Evolutionary conservation across 2,888 invertebrate genomes (phyloP), one percentile per base, ranked within the genome.

Genomic region (Lepidonotus clava): DNA sequence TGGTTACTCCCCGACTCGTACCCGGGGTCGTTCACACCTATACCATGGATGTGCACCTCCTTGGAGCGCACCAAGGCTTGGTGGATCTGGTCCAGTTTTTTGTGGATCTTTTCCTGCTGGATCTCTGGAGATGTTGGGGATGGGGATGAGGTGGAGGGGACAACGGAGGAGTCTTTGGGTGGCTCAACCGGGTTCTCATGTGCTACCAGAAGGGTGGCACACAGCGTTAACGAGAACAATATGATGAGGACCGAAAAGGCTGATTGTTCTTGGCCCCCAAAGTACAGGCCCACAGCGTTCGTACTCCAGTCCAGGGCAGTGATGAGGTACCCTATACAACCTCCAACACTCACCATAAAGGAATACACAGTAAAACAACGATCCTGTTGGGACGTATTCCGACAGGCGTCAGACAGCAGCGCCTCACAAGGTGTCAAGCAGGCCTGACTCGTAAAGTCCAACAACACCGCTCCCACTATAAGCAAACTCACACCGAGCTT

Each of bases 371-470:
- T 98, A 32, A 99, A 95, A 0, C 98, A 98, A 92, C 96, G 96
- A 0, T 98, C 98, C 92, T 98, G 98, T 93, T 98, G 98, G 95
- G 97, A 97, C 94, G 98, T 92, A n/a, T 90, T 97, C 90, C 97
- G 83, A 86, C 98, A 97, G 84, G 98, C 97, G 93, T 99, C 99
- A 36, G 98, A 96, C 0, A 99, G 95, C 95, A 98, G 98, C 67
- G 98, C 98, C 90, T 99, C 96, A 0, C 98, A 96, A 0, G 99
- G 98, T 92, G 98, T 98, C 94, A 99, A 98, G 91, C 98, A 98
- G 40, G 98, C 98, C 93, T 99, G 98, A 0, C 98, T 98, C 91
- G 98, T 97, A 93, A 98, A 98, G 94, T 99, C 99, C 89, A 99
- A 94, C 56, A 99, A 95, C 38, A 98, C 97, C 0, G 98, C 98